phyloP scores from a whole-genome alignment of 2,113 vertebrate genomes.

The Strix uralensis region DNA sequence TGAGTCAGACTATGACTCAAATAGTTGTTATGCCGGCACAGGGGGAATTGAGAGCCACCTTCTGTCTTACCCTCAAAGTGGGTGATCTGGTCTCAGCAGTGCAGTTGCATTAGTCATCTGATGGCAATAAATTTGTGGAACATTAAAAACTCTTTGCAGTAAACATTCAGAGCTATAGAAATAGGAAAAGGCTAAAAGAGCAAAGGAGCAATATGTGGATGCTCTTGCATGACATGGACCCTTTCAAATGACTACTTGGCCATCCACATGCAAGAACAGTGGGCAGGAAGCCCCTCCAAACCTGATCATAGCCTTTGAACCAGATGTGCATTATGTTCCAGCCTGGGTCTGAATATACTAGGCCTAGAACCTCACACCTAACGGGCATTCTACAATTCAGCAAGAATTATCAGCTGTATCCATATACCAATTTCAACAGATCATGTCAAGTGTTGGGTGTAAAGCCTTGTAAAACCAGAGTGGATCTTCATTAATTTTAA shows the following conservation, averaged over 20 bases:
- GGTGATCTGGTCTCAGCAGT: constrained; percentile 33
- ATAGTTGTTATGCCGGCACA: accelerated
- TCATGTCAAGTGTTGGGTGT: neutral
- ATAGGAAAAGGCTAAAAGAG: neutral
- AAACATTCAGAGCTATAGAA: neutral
- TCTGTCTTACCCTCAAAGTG: constrained; percentile 28
- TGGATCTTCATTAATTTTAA: neutral
- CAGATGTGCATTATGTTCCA: neutral
- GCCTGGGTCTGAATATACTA: neutral
- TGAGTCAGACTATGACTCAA: constrained; percentile 53
- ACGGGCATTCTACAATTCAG: neutral
- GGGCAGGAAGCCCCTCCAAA: constrained; percentile 10
- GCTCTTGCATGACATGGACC: neutral
- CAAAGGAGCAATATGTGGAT: neutral
- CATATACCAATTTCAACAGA: neutral
- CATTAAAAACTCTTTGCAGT: neutral
- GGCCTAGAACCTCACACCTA: neutral
- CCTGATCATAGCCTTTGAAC: neutral
- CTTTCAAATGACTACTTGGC: neutral
- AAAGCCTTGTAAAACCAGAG: neutral
- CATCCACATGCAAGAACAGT: neutral
- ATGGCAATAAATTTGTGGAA: neutral
- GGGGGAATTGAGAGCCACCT: neutral
- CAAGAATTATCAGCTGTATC: constrained; percentile 11
- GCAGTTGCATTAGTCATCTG: constrained; percentile 1